Evolutionary conservation across 2,888 invertebrate species (phyloP), one percentile per base, ranked within the genome.

Genomic region (Calliopum simillimum): DNA sequence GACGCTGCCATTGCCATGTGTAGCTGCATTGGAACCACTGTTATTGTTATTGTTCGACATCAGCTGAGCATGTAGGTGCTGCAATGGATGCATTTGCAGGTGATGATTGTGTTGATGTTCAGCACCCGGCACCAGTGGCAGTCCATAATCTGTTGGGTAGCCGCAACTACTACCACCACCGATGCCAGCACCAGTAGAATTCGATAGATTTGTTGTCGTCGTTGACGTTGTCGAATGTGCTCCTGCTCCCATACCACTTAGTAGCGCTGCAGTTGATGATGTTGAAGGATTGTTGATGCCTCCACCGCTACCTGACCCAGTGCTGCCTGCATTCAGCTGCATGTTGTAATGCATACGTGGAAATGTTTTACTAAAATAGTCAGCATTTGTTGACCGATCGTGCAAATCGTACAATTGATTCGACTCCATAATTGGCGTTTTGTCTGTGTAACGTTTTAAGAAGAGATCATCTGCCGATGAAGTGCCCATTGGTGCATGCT

Each of bases 141-240:
- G 87, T 68, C 94, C 94, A 84, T 94, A 93, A 86, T 94, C 93
- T 25, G 91, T 87, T 55, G 93, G 94, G 85, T 94, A 94, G 51
- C 91, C 91, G 66, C 81, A 73, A 61, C 76, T 71, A 4, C 72
- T 59, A 13, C 71, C 70, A 43, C 72, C 72, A 23, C 73, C 73
- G 5, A 75, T 72, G 16, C 76, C 77, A 51, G 69, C 72, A 25
- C 74, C 75, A 47, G 72, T 75, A 19, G 74, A 74, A 11, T 80
- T 76, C 0, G 81, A 79, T 19, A 76, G 77, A 44, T 84, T 82
- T 25, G 84, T 77, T 72, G 84, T 84, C 71, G 86, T 80, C 64
- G 86, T 86, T 21, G 84, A 82, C 3, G 85, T 85, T 3, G 86
- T 83, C 11, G 84, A 80, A 8, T 80, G 82, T 5, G 85, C 83